These are phyloP conservation scores for Apis dorsata DNA, from an alignment of 1,140 invertebrate genomes.

Conservation along the genomic window DNA sequence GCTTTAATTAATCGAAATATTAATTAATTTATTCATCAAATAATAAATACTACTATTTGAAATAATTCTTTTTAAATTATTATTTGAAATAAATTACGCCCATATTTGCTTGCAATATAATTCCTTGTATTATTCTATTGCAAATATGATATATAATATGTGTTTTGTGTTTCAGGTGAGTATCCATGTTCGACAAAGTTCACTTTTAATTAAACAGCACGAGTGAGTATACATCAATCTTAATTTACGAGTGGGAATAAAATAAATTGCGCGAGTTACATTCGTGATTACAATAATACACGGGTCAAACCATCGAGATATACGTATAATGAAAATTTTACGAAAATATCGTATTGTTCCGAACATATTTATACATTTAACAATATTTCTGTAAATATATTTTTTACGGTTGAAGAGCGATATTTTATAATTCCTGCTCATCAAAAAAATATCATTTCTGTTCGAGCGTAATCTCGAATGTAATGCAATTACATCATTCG, in stretches of 20 bases:
- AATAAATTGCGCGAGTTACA: background rate
- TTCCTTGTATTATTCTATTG: background rate
- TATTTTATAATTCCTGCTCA: background rate
- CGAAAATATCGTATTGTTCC: too few relatives aligned
- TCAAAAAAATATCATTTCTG: background rate
- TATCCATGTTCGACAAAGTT: background rate
- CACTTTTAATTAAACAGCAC: slow-evolving; percentile 10
- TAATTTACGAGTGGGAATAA: slow-evolving; percentile 5
- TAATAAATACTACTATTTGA: too few relatives aligned
- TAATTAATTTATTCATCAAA: too few relatives aligned
- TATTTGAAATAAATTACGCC: too few relatives aligned
- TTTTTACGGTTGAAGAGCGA: background rate
- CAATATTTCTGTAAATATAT: background rate
- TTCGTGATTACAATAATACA: too few relatives aligned
- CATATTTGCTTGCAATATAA: background rate
- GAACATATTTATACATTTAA: background rate
- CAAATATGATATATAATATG: background rate
- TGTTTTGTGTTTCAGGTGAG: slow-evolving; percentile 33
- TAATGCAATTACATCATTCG: background rate
- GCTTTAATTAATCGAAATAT: too few relatives aligned
- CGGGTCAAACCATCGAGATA: background rate
- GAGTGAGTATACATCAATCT: slow-evolving; percentile 36
- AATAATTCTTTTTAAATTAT: too few relatives aligned
- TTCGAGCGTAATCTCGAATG: background rate
- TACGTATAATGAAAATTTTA: background rate